Percentiles rank a stretch among this genome's conserved stretches.
Evolutionary conservation across 2,888 invertebrate species (phyloP).

Genomic region (Entomobrya multifasciata): DNA sequence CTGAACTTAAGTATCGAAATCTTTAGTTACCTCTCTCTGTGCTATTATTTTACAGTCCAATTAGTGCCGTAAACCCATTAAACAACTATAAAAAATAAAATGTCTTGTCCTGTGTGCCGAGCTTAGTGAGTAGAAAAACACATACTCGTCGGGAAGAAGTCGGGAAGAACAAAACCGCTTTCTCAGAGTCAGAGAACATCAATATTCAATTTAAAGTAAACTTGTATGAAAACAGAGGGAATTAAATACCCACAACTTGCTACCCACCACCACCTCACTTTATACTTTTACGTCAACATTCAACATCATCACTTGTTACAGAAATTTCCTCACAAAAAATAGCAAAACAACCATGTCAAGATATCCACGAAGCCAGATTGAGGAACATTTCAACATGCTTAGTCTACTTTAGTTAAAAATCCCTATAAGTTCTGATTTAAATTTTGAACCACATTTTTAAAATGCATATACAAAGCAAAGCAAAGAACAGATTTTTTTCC

Average conservation of each 20-base stretch:
- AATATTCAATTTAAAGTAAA: slow-evolving; percentile 31
- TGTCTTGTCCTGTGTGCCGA: slow-evolving; percentile 24
- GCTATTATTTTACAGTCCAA: slow-evolving; percentile 49
- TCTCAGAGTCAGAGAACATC: slow-evolving; percentile 22
- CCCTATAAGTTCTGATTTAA: slow-evolving; percentile 5
- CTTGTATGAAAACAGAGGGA: not conserved
- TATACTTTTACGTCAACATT: not conserved
- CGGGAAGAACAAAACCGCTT: not conserved
- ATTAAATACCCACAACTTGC: not conserved
- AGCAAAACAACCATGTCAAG: slow-evolving; percentile 20
- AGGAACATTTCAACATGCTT: not conserved
- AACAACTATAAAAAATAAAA: slow-evolving; percentile 39
- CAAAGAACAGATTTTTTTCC: not conserved
- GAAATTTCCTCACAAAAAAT: not conserved
- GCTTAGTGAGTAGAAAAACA: not conserved
- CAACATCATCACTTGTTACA: not conserved
- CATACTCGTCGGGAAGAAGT: not conserved
- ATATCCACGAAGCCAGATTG: not conserved
- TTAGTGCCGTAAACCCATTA: slow-evolving; percentile 53
- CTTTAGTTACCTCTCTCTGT: slow-evolving; percentile 2
- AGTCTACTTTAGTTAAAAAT: too few relatives aligned
- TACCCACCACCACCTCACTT: not conserved
- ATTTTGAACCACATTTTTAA: too few relatives aligned
- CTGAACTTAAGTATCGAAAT: not conserved
- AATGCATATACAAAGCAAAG: not conserved